These are phyloP conservation scores for Macrocentrus cingulum DNA, from an alignment of 1,140 invertebrate genomes.

Conservation along the genomic window DNA sequence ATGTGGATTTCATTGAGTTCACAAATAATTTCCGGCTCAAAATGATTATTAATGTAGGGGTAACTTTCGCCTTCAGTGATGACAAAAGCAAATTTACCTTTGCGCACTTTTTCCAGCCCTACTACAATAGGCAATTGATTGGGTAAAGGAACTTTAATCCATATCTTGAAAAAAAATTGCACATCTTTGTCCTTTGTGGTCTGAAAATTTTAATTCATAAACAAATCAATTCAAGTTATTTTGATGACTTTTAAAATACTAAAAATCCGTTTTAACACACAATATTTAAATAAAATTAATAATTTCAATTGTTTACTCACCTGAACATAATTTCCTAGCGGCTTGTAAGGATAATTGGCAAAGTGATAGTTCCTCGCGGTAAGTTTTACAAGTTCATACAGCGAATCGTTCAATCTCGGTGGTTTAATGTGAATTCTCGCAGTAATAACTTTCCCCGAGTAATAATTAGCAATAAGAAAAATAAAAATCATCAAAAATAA, in stretches of 20 bases:
- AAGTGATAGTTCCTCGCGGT: constrained; percentile 40
- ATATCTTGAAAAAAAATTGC: neutral
- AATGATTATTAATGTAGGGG: constrained; percentile 35
- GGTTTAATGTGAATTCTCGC: constrained; percentile 43
- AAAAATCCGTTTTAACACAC: too few species aligned
- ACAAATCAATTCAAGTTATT: too few species aligned
- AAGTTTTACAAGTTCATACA: constrained; percentile 40
- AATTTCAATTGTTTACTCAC: too few species aligned
- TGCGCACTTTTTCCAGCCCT: constrained; percentile 33
- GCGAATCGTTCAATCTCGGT: constrained; percentile 49
- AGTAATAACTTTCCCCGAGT: constrained; percentile 48
- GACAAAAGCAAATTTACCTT: constrained; percentile 38
- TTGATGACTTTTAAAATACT: too few species aligned
- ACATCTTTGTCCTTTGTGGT: too few species aligned
- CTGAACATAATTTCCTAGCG: constrained; percentile 44
- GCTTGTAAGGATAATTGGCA: constrained; percentile 39
- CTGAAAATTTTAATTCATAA: too few species aligned
- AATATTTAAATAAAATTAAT: too few species aligned
- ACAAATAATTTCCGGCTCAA: constrained; percentile 35
- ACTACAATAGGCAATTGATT: constrained; percentile 26
- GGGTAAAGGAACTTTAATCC: neutral
- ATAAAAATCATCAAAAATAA: constrained; percentile 41
- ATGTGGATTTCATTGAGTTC: constrained; percentile 38
- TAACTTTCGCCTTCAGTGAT: constrained; percentile 39
- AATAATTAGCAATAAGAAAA: constrained; percentile 48